These are phyloP conservation scores for Microctenopoma lineatum DNA, from an alignment of 2,797 vertebrate genomes.

Conservation along the genomic window DNA sequence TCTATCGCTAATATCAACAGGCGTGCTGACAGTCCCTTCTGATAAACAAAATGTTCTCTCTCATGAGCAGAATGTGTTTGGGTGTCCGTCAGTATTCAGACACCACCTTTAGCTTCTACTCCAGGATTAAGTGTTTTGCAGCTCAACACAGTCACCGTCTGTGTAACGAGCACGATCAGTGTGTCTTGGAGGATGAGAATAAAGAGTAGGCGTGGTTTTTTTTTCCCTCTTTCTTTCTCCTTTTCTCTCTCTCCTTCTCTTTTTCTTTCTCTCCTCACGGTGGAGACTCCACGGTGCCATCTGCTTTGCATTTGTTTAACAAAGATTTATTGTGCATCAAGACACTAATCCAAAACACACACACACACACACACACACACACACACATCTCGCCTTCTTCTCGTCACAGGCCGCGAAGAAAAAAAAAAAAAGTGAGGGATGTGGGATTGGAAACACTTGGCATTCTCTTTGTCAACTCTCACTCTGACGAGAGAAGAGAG, in stretches of 20 bases:
- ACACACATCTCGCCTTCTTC: constrained; percentile 80
- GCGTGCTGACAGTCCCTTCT: constrained; percentile 40
- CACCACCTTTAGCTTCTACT: constrained; percentile 74
- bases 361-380: constrained; percentile 54
- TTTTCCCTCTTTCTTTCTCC: constrained; percentile 59
- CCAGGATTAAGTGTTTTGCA: constrained; percentile 75
- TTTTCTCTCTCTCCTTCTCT: constrained; percentile 66
- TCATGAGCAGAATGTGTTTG: constrained; percentile 77
- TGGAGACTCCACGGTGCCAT: constrained; percentile 84
- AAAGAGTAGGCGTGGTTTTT: constrained; percentile 77
- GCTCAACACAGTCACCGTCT: constrained; percentile 76
- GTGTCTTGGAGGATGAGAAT: constrained; percentile 80
- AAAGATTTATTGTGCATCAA: constrained; percentile 87
- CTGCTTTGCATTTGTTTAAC: constrained; percentile 88
- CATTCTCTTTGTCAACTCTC: constrained; percentile 82
- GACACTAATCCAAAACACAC: constrained; percentile 87
- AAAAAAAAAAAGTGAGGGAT: constrained; percentile 76
- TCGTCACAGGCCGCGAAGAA: constrained; percentile 78
- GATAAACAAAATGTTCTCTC: constrained; percentile 76
- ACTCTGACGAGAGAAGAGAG: constrained; percentile 78
- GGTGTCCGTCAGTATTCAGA: constrained; percentile 74
- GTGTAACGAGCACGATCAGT: constrained; percentile 78
- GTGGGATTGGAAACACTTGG: constrained; percentile 82
- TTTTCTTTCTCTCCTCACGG: constrained; percentile 77
- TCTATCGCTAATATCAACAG: constrained; percentile 69